Evolutionary conservation across 2,797 vertebrate species (phyloP).

Genomic region (Periparus ater): DNA sequence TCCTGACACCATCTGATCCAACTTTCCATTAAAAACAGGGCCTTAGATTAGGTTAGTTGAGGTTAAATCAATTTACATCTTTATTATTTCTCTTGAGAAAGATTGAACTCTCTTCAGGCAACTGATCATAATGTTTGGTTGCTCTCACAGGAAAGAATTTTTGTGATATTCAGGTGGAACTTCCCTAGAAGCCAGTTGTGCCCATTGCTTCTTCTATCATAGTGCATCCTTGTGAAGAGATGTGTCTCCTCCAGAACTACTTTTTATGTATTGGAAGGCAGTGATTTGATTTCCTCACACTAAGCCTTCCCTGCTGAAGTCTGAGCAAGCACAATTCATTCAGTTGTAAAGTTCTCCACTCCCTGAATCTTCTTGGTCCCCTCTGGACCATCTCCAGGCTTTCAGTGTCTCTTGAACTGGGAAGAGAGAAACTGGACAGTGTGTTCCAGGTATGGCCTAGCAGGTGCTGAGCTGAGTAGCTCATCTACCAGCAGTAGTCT

Average conservation of each 20-base stretch:
- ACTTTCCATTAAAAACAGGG: background rate
- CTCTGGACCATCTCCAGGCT: background rate
- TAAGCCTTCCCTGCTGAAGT: background rate
- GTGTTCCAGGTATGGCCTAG: background rate
- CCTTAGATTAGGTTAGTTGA: background rate
- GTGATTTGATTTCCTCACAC: background rate
- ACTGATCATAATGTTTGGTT: background rate
- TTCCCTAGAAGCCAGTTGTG: background rate
- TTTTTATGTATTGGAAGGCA: background rate
- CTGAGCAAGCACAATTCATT: background rate
- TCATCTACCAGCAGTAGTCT: background rate
- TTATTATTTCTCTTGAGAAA: background rate
- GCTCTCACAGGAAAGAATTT: background rate
- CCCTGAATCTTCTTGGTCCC: background rate
- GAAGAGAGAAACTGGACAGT: background rate
- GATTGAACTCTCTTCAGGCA: background rate
- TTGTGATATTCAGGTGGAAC: background rate
- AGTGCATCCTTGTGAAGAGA: background rate
- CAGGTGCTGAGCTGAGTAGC: background rate
- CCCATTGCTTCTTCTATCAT: background rate
- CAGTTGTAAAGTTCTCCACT: background rate
- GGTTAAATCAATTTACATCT: background rate
- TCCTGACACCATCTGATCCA: background rate
- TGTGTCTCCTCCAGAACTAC: background rate
- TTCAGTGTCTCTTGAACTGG: background rate